Evolutionary conservation across 2,797 vertebrate species (phyloP).

Genomic region (Harpagifer antarcticus): DNA sequence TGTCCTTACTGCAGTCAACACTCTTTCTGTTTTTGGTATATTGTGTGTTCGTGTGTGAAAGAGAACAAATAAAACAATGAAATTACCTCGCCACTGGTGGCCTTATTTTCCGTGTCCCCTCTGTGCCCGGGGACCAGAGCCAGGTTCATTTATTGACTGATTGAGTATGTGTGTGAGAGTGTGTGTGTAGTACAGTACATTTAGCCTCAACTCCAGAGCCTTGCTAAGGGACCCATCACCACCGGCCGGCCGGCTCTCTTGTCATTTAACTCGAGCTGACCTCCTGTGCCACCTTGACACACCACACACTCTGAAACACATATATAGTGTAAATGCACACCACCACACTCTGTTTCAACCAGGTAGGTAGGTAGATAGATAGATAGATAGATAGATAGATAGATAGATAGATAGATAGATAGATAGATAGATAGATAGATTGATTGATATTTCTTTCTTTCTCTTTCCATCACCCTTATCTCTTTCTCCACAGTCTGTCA

Average conservation of each 20-base stretch:
- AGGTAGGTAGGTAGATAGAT: background rate
- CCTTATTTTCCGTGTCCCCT: slow-evolving; percentile 54
- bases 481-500: slow-evolving; percentile 33
- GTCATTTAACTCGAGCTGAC: slow-evolving; percentile 66
- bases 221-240: slow-evolving; percentile 50
- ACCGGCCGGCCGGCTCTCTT: slow-evolving; percentile 22
- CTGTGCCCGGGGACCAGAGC: slow-evolving; percentile 43
- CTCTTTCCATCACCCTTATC: slow-evolving; percentile 7
- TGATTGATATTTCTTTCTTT: background rate
- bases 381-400: slow-evolving; percentile 1
- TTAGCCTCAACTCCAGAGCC: slow-evolving; percentile 57
- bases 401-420: background rate
- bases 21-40: background rate
- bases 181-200: slow-evolving; percentile 42
- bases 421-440: slow-evolving; percentile 2
- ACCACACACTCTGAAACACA: slow-evolving; percentile 2
- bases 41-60: too few species aligned
- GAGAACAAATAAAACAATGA: background rate
- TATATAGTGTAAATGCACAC: slow-evolving; percentile 18
- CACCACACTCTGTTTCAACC: slow-evolving; percentile 1
- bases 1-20: slow-evolving; percentile 34
- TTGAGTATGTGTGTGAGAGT: slow-evolving; percentile 16
- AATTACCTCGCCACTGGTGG: slow-evolving; percentile 53
- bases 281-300: slow-evolving; percentile 41
- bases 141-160: slow-evolving; percentile 63